Evolutionary conservation across 2,797 vertebrate genomes (phyloP).

Genomic region (Brachyalestes nurse): DNA sequence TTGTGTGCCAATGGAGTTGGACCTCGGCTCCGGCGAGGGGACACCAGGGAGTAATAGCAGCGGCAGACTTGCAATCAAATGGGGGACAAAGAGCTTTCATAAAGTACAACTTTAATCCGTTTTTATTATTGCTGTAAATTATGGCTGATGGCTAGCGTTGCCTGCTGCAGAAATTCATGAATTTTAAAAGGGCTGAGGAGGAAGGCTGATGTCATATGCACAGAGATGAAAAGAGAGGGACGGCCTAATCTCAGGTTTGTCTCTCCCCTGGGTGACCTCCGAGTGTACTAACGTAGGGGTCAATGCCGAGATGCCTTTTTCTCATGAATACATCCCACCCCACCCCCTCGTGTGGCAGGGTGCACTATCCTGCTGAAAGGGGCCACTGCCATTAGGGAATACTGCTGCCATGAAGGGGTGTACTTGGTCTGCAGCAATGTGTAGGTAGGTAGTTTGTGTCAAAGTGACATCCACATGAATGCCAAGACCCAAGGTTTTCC

Average conservation of each 20-base stretch:
- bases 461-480: no score
- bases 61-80: slow-evolving; percentile 48
- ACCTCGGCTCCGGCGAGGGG: slow-evolving; percentile 17
- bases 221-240: slow-evolving; percentile 6
- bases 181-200: slow-evolving; percentile 54
- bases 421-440: no score
- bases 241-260: slow-evolving; percentile 28
- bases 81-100: slow-evolving; percentile 42
- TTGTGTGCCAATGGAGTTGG: slow-evolving; percentile 22
- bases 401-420: no score
- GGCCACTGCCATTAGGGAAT: no score
- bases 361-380: no score
- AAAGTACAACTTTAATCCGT: slow-evolving; percentile 54
- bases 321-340: neutral
- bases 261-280: slow-evolving; percentile 39
- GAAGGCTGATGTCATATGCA: slow-evolving; percentile 20
- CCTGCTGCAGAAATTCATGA: slow-evolving; percentile 54
- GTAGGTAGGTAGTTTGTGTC: no score
- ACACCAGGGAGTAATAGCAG: neutral
- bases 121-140: slow-evolving; percentile 63
- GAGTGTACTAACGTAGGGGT: slow-evolving; percentile 29
- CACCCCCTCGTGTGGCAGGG: no score
- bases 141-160: slow-evolving; percentile 30
- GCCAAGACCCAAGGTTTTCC: no score
- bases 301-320: slow-evolving; percentile 9